Percentiles rank a stretch among this genome's conserved stretches.
Evolutionary conservation across 1,140 invertebrate genomes (phyloP).

Genomic region (Hestina assimilis): DNA sequence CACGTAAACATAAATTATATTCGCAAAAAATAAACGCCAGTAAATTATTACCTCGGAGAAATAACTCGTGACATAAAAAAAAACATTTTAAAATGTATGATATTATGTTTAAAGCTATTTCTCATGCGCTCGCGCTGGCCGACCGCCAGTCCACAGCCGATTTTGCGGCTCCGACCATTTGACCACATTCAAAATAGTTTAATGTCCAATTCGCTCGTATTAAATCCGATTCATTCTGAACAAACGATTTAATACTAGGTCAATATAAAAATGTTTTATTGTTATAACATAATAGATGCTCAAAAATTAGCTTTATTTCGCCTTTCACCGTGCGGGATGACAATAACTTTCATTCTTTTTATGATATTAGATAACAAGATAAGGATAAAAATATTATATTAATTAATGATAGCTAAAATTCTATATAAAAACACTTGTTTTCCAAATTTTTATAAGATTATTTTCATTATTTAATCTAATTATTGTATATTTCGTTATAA

Average conservation of each 20-base stretch:
- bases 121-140: conserved; percentile 47
- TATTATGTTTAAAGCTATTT: not conserved
- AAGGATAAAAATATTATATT: too few relatives aligned
- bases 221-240: conserved; percentile 22
- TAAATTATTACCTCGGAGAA: conserved; percentile 10
- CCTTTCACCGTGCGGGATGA: too few relatives aligned
- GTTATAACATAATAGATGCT: too few relatives aligned
- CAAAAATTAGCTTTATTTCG: too few relatives aligned
- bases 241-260: conserved; percentile 14
- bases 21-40: conserved; percentile 10
- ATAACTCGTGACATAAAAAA: not conserved
- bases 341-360: too few relatives aligned
- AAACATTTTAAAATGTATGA: not conserved
- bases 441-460: too few relatives aligned
- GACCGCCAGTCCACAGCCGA: conserved; percentile 51
- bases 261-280: not conserved
- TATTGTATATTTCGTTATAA: too few relatives aligned
- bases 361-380: too few relatives aligned
- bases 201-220: conserved; percentile 40
- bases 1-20: conserved; percentile 10
- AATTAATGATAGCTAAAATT: too few relatives aligned
- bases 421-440: too few relatives aligned
- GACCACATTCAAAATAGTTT: conserved; percentile 63
- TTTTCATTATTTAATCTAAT: too few relatives aligned
- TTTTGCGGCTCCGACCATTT: conserved; percentile 60